Percentiles rank a stretch among this genome's conserved stretches.
phyloP scores from a whole-genome alignment of 2,888 invertebrate species.

The Sarcophaga subvicina region DNA sequence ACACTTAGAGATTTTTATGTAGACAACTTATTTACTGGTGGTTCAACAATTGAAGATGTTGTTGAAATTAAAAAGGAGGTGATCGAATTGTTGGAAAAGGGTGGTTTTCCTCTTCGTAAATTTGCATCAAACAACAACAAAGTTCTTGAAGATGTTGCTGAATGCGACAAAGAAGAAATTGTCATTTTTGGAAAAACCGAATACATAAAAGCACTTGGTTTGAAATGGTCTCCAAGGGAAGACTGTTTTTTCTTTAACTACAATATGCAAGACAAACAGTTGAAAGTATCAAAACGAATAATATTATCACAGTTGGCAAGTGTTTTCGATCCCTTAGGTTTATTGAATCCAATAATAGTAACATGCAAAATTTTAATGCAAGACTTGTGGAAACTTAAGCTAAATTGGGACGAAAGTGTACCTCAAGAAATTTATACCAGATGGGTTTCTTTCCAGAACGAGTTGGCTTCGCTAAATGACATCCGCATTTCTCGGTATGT shows the following conservation, averaged over 20 bases:
- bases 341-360: conserved; percentile 43
- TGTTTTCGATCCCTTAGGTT: conserved; percentile 39
- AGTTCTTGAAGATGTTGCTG: conserved; percentile 34
- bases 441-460: not conserved
- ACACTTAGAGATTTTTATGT: conserved; percentile 68
- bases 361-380: conserved; percentile 29
- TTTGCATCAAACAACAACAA: conserved; percentile 57
- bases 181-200: not conserved
- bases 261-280: not conserved
- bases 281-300: conserved; percentile 17
- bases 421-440: not conserved
- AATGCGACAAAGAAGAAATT: conserved; percentile 14
- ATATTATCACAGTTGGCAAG: conserved; percentile 22
- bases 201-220: conserved; percentile 42
- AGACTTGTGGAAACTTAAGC: conserved; percentile 11
- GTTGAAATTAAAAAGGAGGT: conserved; percentile 54
- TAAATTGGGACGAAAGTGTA: conserved; percentile 23
- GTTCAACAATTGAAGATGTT: conserved; percentile 42
- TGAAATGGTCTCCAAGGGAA: conserved; percentile 35
- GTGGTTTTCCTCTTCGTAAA: conserved; percentile 64
- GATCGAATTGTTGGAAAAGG: conserved; percentile 34
- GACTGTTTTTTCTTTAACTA: conserved; percentile 41
- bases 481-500: not conserved
- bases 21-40: conserved; percentile 68
- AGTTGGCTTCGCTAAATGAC: no score